Evolutionary conservation across 2,797 vertebrate species (phyloP).

Genomic region (Poecile montanus): DNA sequence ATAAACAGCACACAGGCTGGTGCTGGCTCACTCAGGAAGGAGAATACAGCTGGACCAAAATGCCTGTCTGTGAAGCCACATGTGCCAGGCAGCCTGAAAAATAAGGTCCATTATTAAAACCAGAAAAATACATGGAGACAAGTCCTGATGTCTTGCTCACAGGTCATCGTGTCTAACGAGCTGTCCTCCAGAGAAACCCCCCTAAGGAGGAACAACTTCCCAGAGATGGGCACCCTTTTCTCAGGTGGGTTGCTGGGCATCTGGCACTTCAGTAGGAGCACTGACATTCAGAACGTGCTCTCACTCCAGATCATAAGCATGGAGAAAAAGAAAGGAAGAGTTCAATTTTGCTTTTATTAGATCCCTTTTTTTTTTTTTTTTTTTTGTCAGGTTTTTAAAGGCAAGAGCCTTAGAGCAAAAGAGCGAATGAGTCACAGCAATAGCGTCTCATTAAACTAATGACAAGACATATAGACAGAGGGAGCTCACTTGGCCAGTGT

Average conservation of each 20-base stretch:
- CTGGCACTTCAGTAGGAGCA: neutral
- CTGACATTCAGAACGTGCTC: neutral
- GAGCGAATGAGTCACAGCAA: constrained; percentile 22
- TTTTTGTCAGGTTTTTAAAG: neutral
- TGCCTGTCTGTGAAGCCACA: neutral
- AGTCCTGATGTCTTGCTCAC: neutral
- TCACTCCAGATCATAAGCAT: neutral
- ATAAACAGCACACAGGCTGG: neutral
- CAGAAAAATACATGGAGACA: neutral
- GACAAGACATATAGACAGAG: constrained; percentile 13
- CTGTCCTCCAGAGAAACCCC: neutral
- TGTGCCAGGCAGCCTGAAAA: neutral
- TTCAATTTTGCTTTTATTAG: constrained; percentile 34
- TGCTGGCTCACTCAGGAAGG: neutral
- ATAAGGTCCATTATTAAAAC: neutral
- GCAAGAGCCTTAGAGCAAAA: neutral
- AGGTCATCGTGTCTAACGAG: neutral
- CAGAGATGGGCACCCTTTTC: neutral
- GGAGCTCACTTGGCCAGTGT: constrained; percentile 7
- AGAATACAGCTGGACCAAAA: neutral
- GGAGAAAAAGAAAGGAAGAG: neutral
- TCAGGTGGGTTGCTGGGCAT: neutral
- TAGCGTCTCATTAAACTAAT: constrained; percentile 56
- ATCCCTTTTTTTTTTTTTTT: neutral
- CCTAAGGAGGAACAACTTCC: neutral